Evolutionary conservation across 2,888 invertebrate genomes (phyloP).

Genomic region (Gastracanthus pulcherrimus): DNA sequence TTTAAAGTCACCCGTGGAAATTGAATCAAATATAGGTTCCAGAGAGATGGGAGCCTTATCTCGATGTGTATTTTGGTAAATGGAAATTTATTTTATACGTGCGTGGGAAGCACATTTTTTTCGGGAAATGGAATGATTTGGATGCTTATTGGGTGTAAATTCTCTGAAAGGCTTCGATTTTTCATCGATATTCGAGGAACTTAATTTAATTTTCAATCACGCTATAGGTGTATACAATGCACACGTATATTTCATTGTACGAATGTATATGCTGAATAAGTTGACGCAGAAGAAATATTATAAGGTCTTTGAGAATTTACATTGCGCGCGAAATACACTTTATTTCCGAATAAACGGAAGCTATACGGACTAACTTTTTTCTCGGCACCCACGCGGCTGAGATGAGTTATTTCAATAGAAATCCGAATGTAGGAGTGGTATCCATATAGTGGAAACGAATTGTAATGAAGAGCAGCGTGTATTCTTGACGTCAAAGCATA

Average conservation of each 20-base stretch:
- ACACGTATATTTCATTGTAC: too few species aligned
- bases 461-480: background rate
- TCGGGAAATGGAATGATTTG: background rate
- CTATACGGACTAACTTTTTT: constrained; percentile 16
- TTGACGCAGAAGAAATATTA: background rate
- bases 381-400: constrained; percentile 3
- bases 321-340: background rate
- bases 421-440: constrained; percentile 24
- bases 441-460: background rate
- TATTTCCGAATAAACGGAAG: constrained; percentile 11
- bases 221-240: too few species aligned
- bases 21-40: constrained; percentile 15
- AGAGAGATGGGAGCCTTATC: background rate
- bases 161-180: background rate
- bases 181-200: too few species aligned
- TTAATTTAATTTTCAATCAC: too few species aligned
- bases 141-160: too few species aligned
- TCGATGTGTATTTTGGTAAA: background rate
- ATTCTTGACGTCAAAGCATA: background rate
- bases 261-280: too few species aligned
- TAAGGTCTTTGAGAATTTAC: background rate
- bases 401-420: constrained; percentile 31
- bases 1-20: background rate
- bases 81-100: background rate
- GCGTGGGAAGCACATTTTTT: background rate